Evolutionary conservation across 1,140 invertebrate genomes (phyloP).

Genomic region (Stegodyphus mimosarum): DNA sequence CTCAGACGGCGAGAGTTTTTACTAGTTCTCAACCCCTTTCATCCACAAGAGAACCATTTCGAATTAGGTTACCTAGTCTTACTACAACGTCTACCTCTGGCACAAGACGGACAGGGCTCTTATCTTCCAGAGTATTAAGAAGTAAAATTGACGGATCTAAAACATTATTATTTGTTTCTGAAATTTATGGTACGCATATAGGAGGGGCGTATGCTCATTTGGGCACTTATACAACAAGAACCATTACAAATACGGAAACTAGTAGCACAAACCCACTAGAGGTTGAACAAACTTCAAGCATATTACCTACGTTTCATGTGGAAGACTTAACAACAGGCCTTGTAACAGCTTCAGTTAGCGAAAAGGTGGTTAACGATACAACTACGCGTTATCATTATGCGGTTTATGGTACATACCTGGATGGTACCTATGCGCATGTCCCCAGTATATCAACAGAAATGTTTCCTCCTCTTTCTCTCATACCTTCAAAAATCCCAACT

Average conservation of each 20-base stretch:
- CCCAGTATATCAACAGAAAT: slow-evolving; percentile 59
- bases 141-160: slow-evolving; percentile 65
- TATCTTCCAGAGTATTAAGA: slow-evolving; percentile 65
- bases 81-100: slow-evolving; percentile 4
- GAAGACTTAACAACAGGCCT: slow-evolving; percentile 48
- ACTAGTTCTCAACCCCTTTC: slow-evolving; percentile 51
- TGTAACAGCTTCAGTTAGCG: slow-evolving; percentile 38
- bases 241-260: background rate
- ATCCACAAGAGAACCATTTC: slow-evolving; percentile 34
- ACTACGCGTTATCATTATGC: slow-evolving; percentile 68
- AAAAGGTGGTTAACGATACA: slow-evolving; percentile 22
- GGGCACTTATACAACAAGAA: slow-evolving; percentile 60
- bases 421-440: slow-evolving; percentile 88
- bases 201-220: slow-evolving; percentile 72
- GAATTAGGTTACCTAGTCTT: background rate
- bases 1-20: slow-evolving; percentile 73
- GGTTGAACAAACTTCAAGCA: background rate
- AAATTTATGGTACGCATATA: slow-evolving; percentile 68
- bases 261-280: background rate
- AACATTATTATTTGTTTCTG: slow-evolving; percentile 67
- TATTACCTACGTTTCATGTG: slow-evolving; percentile 17
- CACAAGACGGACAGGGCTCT: slow-evolving; percentile 65
- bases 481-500: slow-evolving; percentile 64
- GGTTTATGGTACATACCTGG: slow-evolving; percentile 85
- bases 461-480: background rate